Evolutionary conservation across 1,140 invertebrate species (phyloP), one percentile per base, ranked within the genome.

Genomic region (Oscheius sp.): DNA sequence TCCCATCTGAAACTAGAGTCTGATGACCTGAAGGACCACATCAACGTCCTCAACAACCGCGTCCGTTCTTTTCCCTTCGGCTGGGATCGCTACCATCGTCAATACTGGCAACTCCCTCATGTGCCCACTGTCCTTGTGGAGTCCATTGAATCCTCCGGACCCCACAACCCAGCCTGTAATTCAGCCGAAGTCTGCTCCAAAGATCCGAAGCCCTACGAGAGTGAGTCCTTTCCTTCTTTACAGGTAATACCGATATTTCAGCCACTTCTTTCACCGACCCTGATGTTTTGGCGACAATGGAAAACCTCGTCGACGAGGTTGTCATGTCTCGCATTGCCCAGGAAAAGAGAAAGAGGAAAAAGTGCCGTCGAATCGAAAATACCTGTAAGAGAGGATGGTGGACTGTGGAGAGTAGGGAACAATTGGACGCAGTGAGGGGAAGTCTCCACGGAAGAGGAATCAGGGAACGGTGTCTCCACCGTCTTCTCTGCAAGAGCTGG

Each of bases 321-420:
- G 29, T 71, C 1, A 15, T 74, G 28, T 15, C 10, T 2, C 59
- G 65, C 20, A 52, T 32, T 1, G 58, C 49, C 15, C 31, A 29
- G 3, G 72, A 68, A 20, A 74, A 68, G 55, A 74, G 58, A 31
- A 68, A 58, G 28, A 34, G 65, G 7, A 67, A 34, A 15, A 34
- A 46, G 36, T 58, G 32, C 15, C 1, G 72, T 20, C 52, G 64
- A 23, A 38, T 74, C 0, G 72, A 67, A 31, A 74, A 74, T 55
- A n/a, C 7, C 2, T 49, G 34, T 32, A 74, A 74, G 58, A 42
- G 72, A 34, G 72, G 72, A 32, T 74, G 72, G 72, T 74, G 72
- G 65, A 62, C 61, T 10, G 29, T 71, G 28, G 26, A 15, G 28
- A 52, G 32, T 35, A 62, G 23, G 58, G 55, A 74, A n/a, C n/a